These are phyloP conservation scores for Uromys caudimaculatus DNA, from an alignment of 2,797 vertebrate genomes.

Conservation along the genomic window DNA sequence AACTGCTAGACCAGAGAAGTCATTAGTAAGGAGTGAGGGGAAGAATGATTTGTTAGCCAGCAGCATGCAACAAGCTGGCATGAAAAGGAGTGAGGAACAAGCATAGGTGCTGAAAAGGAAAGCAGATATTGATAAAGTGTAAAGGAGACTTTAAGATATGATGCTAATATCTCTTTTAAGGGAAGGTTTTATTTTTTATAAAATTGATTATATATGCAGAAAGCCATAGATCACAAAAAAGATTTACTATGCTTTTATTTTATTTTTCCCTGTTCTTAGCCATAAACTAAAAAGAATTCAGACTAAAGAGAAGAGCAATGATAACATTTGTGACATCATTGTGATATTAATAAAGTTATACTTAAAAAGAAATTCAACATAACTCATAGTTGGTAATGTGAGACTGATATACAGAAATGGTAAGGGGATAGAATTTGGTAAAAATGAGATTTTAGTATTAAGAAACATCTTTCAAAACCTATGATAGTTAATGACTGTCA, in stretches of 20 bases:
- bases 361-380: not conserved
- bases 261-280: not conserved
- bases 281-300: not conserved
- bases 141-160: not conserved
- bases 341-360: not conserved
- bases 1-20: not conserved
- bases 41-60: not conserved
- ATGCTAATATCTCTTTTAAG: not conserved
- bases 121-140: not conserved
- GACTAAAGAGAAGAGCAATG: not conserved
- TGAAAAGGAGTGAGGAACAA: too few relatives aligned
- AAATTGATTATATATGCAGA: not conserved
- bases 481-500: not conserved
- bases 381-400: not conserved
- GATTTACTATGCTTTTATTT: not conserved
- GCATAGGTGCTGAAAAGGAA: not conserved
- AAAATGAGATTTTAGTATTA: not conserved
- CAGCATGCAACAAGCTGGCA: not conserved
- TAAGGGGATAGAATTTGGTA: not conserved
- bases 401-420: not conserved
- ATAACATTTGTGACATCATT: not conserved
- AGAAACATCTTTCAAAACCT: not conserved
- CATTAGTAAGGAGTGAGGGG: not conserved
- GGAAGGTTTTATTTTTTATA: not conserved
- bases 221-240: not conserved